Base-by-base conservation (phyloP, 2,888 invertebrate species). In the Thecophora atra region DNA sequence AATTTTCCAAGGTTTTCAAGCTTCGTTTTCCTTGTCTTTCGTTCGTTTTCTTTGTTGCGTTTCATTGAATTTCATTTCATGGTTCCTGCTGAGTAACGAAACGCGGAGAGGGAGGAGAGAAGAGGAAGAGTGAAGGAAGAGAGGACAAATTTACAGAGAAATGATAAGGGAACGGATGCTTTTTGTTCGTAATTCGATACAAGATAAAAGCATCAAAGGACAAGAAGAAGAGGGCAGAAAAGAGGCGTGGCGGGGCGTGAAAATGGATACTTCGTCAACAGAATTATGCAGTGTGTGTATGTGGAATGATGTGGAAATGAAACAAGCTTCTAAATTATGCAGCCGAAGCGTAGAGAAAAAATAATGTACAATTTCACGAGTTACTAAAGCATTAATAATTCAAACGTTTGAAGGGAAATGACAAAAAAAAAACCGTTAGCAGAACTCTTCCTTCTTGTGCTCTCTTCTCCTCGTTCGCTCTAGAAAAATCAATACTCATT, bases 1-100 rank as follows among this genome's bases (percentile, higher is more conserved):
- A 83, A 84, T 83, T 83, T 83, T 84, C 83, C 84, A 83, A n/a
- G 19, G 19, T 54, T 54, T 54, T n/a, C 19, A n/a, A 1, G 82
- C 83, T 73, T 70, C 28, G 7, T 13, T 8, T 37, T 74, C 65
- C 63, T 71, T 42, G 17, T 47, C 52, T 42, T 62, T 60, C 66
- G 51, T 68, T 30, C 54, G 24, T 60, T 72, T 52, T 52, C 28
- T 52, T 5, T 26, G 17, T 30, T 65, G 71, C 70, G 51, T 21
- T 19, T 37, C 37, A 2, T 37, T 37, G 37, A 6, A 11, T 37
- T 37, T 37, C 11, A 37, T 37, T 37, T 37, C 37, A 37, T 63
- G 66, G 26, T 62, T 60, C 63, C 63, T 65, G 6, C 1, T 8
- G 37, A 37, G 37, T 8, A 11, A 37, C n/a, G n/a, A n/a, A n/a